A percentile compares a stretch with the other conserved stretches of the same genome.
Conservation (phyloP, 2,797 vertebrate species). For the Lates japonicus region DNA sequence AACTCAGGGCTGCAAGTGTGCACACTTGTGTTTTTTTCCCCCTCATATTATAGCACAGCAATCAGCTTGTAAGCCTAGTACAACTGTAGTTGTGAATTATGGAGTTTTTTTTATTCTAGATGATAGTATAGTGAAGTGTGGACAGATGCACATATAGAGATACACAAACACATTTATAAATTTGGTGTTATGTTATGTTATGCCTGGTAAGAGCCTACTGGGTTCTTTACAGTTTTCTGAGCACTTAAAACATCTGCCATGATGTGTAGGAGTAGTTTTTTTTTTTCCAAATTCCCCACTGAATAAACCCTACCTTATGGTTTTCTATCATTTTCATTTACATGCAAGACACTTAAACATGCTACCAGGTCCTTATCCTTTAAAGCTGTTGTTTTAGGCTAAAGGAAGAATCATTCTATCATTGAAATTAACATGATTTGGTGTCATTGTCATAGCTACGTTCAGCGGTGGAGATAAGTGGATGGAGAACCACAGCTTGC, state of each 20-base stretch:
- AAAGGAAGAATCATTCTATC: neutral
- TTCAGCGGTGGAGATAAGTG: neutral
- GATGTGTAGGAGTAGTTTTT: neutral
- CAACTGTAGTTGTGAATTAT: neutral
- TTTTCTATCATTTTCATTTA: neutral
- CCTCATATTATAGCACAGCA: neutral
- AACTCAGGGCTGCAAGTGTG: neutral
- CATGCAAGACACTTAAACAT: neutral
- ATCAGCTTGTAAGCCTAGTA: neutral
- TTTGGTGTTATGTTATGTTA: neutral
- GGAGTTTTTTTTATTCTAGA: neutral
- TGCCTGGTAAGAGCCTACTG: neutral
- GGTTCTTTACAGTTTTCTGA: neutral
- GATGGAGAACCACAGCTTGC: neutral
- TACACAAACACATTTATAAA: neutral
- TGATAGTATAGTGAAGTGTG: neutral
- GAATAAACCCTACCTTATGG: neutral
- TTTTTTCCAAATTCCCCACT: neutral
- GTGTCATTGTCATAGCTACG: neutral
- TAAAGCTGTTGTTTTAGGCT: neutral
- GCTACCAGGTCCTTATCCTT: neutral
- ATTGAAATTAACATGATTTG: conserved; percentile 4
- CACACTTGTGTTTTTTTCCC: neutral
- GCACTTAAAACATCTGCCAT: neutral
- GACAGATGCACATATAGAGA: neutral